These are phyloP conservation scores for Nansenia antarctica DNA, from an alignment of 2,113 vertebrate species.

Conservation along the genomic window DNA sequence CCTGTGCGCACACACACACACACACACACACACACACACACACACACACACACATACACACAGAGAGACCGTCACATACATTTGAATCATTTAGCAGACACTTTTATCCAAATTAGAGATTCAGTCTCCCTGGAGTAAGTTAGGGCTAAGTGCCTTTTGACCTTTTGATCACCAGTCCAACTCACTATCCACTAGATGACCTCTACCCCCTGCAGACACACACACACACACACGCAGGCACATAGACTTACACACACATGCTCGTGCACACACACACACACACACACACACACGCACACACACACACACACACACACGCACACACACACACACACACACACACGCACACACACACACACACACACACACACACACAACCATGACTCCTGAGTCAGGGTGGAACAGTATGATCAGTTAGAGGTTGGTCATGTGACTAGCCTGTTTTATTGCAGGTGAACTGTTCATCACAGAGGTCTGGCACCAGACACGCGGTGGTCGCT, in stretches of 20 bases:
- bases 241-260: not conserved
- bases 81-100: too few species aligned
- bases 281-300: not conserved
- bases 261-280: not conserved
- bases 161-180: too few species aligned
- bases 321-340: not conserved
- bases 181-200: too few species aligned
- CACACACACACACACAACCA: not conserved
- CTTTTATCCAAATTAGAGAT: too few species aligned
- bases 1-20: not conserved
- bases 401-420: not conserved
- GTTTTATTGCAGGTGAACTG: conserved; percentile 82
- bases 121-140: too few species aligned
- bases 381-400: too few species aligned
- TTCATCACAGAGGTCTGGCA: conserved; percentile 73
- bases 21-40: not conserved
- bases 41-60: not conserved
- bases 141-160: too few species aligned
- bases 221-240: not conserved
- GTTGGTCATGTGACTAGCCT: conserved; percentile 69
- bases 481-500: conserved; percentile 58
- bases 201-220: not conserved
- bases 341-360: not conserved
- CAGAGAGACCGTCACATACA: not conserved
- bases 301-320: too few species aligned